phyloP scores from a whole-genome alignment of 2,888 invertebrate genomes.

The Nasonia oneida region DNA sequence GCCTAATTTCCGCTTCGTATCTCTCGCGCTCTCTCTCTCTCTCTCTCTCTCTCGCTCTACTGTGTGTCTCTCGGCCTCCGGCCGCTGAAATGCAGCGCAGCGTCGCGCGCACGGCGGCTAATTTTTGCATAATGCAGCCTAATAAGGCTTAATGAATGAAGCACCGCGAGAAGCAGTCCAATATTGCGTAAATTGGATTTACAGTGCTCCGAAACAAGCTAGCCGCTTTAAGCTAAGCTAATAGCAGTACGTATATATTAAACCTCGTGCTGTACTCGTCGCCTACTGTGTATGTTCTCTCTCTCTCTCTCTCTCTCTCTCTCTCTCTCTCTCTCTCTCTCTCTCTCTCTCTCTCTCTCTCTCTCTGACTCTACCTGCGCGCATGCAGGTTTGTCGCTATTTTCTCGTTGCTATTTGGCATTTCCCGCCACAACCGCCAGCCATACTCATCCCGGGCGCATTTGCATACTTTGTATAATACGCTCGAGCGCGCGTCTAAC shows the following conservation, averaged over 20 bases:
- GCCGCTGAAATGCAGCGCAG: neutral
- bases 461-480: constrained; percentile 51
- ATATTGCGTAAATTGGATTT: constrained; percentile 73
- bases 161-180: constrained; percentile 65
- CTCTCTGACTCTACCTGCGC: constrained; percentile 7
- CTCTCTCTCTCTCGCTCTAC: constrained; percentile 5
- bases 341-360: constrained; percentile 41
- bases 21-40: constrained; percentile 30
- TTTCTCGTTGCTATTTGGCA: constrained; percentile 42
- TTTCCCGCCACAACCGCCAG: neutral
- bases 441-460: constrained; percentile 55
- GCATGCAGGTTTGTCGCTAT: neutral
- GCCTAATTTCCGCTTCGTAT: constrained; percentile 69
- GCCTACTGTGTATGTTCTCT: neutral
- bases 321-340: constrained; percentile 38
- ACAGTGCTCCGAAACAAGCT: constrained; percentile 69
- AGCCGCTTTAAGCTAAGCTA: constrained; percentile 61
- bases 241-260: neutral
- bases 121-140: constrained; percentile 75
- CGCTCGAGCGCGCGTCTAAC: constrained; percentile 29
- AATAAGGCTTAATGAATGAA: constrained; percentile 75
- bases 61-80: neutral
- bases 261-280: neutral
- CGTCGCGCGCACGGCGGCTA: constrained; percentile 53
- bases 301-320: neutral